Conservation (phyloP, 2,888 invertebrate genomes). For the Thera obeliscata region DNA sequence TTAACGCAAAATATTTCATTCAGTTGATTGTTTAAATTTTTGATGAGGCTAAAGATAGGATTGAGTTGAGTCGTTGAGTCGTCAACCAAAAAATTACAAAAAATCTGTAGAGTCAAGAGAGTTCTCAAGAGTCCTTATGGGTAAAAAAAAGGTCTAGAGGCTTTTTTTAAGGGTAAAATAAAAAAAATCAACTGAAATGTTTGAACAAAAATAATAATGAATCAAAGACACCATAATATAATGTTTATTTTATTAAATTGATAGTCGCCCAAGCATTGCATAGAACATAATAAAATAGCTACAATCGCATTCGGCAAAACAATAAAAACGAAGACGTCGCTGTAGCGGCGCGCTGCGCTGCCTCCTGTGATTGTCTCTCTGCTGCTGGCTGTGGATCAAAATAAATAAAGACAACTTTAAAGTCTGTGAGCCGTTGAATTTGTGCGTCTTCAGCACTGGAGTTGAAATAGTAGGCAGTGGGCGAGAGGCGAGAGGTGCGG, state of each 20-base stretch:
- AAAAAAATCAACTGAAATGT: slow-evolving; percentile 7
- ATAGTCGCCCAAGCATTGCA: slow-evolving; percentile 38
- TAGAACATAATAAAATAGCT: slow-evolving; percentile 19
- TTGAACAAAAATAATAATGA: slow-evolving; percentile 5
- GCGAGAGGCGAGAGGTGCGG: slow-evolving; percentile 46
- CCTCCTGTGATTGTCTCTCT: slow-evolving; percentile 42
- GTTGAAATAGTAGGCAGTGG: slow-evolving; percentile 61
- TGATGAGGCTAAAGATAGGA: too few relatives aligned
- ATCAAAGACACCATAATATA: slow-evolving; percentile 4
- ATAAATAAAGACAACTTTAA: slow-evolving; percentile 53
- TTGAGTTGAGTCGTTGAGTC: too few relatives aligned
- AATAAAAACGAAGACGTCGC: slow-evolving; percentile 35
- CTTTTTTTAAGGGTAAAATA: background rate
- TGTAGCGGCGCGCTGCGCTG: slow-evolving; percentile 30
- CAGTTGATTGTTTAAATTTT: too few relatives aligned
- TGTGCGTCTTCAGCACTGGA: slow-evolving; percentile 60
- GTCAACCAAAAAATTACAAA: too few relatives aligned
- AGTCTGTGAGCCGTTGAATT: slow-evolving; percentile 61
- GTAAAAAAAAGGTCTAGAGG: too few relatives aligned
- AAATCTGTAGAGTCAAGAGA: too few relatives aligned
- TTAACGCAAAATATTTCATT: too few relatives aligned
- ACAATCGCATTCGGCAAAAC: slow-evolving; percentile 52
- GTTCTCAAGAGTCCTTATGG: too few relatives aligned
- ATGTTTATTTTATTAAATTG: slow-evolving; percentile 20
- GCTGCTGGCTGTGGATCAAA: slow-evolving; percentile 38